Evolutionary conservation across 2,113 vertebrate genomes (phyloP), one percentile per base, ranked within the genome.

Genomic region (Ginglymostoma cirratum): DNA sequence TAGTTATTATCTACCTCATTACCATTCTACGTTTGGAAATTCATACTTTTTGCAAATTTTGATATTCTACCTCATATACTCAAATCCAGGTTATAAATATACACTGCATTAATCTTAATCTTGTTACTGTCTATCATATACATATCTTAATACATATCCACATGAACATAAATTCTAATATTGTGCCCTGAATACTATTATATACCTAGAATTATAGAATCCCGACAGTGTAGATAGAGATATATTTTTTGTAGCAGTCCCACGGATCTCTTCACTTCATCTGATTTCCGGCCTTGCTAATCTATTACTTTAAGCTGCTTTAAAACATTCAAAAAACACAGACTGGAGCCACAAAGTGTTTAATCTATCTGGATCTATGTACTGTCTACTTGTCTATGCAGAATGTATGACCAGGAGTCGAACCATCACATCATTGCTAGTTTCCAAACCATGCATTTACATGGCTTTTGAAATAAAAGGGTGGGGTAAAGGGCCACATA

Each of bases 251-350:
- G 55, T 65, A n/a, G 34, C 5, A 90, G 27, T 55, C 52, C 87
- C 19, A 17, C 34, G 55, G 12, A 55, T 92, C 55, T n/a, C 30
- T 65, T 61, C 23, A 23, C 61, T 2, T 38, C 17, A 34, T 66
- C 67, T 38, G n/a, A 87, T 87, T 87, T 87, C 85, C 52, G 61
- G 65, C 89, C 2, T 42, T 93, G 61, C 89, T 93, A 66, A 93
- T 67, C 61, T 19, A 66, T 45, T 38, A 93, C 15, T 67, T 93
- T 34, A 93, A 93, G 66, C 89, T 93, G 87, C 34, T 17, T 61
- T 92, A 23, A 93, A 42, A 38, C 38, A 23, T 38, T 83, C 5
- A 34, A 80, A 45, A 76, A 15, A 93, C 23, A 34, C 38, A 67
- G n/a, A 21, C 17, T 23, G 30, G 61, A 23, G 34, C 89, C 7